These are phyloP conservation scores for Sebastes steindachneri DNA, from an alignment of 2,797 vertebrate species.

Conservation along the genomic window DNA sequence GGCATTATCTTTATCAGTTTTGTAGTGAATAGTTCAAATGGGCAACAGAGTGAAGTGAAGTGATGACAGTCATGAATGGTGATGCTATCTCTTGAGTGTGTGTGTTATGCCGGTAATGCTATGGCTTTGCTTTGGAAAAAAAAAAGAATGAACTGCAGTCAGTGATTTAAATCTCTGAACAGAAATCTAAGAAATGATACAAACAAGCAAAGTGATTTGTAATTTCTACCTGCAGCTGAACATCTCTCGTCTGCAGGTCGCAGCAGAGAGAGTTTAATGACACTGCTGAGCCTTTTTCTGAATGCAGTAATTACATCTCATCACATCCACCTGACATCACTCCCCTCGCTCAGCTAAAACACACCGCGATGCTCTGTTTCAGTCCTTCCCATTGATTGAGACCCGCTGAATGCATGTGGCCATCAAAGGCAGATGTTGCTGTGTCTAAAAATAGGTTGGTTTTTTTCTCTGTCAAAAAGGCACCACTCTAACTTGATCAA, in stretches of 20 bases:
- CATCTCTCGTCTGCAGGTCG: not conserved
- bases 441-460: constrained; percentile 2
- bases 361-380: not conserved
- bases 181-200: not conserved
- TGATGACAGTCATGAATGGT: not conserved
- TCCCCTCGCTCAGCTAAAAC: not conserved
- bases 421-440: not conserved
- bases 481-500: constrained; percentile 16
- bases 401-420: not conserved
- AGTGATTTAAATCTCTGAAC: not conserved
- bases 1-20: not conserved
- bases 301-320: constrained; percentile 6
- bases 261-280: not conserved
- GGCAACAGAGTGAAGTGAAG: not conserved
- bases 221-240: not conserved
- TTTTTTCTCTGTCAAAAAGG: not conserved
- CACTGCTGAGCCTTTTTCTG: not conserved
- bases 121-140: not conserved
- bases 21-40: not conserved
- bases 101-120: not conserved
- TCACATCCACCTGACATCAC: constrained; percentile 2
- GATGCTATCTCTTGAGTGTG: not conserved
- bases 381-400: constrained; percentile 13
- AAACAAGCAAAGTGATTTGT: not conserved
- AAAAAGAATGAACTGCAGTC: not conserved